Percentiles rank a stretch among this genome's conserved stretches.
These are phyloP conservation scores for Macquaria australasica DNA, from an alignment of 2,113 vertebrate species.

Conservation along the genomic window DNA sequence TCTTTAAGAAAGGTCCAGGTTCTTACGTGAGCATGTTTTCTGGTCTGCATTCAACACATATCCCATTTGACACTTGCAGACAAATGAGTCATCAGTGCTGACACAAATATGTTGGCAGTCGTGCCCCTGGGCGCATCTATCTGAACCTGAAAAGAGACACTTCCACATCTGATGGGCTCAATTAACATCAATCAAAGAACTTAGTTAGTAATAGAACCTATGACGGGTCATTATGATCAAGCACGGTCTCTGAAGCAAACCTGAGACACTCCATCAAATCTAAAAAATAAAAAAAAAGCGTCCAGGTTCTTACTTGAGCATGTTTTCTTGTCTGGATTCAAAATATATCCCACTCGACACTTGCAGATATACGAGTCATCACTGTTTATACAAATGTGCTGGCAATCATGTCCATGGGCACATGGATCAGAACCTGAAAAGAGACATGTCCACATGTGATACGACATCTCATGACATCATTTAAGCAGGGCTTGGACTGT, in stretches of 20 bases:
- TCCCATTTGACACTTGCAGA: constrained; percentile 78
- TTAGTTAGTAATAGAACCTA: background rate
- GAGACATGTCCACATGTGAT: constrained; percentile 31
- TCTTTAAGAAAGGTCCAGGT: background rate
- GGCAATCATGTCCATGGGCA: constrained; percentile 77
- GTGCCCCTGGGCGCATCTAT: constrained; percentile 70
- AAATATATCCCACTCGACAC: constrained; percentile 78
- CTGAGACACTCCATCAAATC: background rate
- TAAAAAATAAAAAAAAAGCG: background rate
- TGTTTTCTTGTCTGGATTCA: constrained; percentile 80
- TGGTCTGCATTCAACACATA: constrained; percentile 81
- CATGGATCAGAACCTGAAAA: constrained; percentile 76
- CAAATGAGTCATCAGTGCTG: constrained; percentile 44
- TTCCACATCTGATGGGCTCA: background rate
- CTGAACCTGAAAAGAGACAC: constrained; percentile 61
- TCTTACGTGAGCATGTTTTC: constrained; percentile 65
- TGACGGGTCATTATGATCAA: background rate
- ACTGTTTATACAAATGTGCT: constrained; percentile 80
- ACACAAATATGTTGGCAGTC: constrained; percentile 83
- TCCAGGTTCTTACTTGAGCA: constrained; percentile 72
- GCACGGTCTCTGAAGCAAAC: background rate
- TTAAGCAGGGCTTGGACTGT: background rate
- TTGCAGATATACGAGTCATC: constrained; percentile 66
- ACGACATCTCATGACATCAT: background rate
- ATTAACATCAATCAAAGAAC: background rate